Evolutionary conservation across 2,113 vertebrate species (phyloP).

Genomic region (Rhineura floridana): DNA sequence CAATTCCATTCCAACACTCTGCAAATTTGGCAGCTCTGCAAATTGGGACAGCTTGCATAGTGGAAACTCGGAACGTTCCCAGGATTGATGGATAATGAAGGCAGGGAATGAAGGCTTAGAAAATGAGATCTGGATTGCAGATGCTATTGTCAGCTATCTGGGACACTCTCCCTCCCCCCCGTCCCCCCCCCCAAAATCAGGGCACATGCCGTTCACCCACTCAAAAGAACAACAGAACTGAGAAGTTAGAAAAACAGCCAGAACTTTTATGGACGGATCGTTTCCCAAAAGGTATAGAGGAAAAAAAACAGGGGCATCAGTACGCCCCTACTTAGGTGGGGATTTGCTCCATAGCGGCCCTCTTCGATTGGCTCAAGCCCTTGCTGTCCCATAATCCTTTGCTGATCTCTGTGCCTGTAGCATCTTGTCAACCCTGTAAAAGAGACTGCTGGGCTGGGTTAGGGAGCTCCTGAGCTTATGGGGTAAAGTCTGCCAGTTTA

Average conservation of each 20-base stretch:
- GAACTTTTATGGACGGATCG: slow-evolving; percentile 7
- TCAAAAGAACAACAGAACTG: background rate
- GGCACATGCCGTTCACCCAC: background rate
- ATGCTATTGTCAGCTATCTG: background rate
- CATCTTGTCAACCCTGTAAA: background rate
- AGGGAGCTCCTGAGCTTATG: background rate
- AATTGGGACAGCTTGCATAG: too few relatives aligned
- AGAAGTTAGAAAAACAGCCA: background rate
- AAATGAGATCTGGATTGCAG: background rate
- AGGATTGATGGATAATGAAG: background rate
- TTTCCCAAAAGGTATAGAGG: background rate
- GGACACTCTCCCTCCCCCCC: too few relatives aligned
- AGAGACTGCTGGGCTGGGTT: background rate
- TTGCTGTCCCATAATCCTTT: background rate
- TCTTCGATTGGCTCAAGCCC: background rate
- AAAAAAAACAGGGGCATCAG: background rate
- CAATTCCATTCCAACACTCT: background rate
- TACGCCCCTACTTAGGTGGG: too few relatives aligned
- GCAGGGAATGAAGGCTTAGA: too few relatives aligned
- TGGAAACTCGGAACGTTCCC: background rate
- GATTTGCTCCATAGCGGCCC: background rate
- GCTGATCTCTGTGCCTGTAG: background rate
- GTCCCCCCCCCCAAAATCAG: background rate
- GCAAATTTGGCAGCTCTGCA: background rate
- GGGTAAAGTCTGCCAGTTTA: background rate